phyloP scores from a whole-genome alignment of 2,113 vertebrate species.

The Chelonoidis abingdonii region DNA sequence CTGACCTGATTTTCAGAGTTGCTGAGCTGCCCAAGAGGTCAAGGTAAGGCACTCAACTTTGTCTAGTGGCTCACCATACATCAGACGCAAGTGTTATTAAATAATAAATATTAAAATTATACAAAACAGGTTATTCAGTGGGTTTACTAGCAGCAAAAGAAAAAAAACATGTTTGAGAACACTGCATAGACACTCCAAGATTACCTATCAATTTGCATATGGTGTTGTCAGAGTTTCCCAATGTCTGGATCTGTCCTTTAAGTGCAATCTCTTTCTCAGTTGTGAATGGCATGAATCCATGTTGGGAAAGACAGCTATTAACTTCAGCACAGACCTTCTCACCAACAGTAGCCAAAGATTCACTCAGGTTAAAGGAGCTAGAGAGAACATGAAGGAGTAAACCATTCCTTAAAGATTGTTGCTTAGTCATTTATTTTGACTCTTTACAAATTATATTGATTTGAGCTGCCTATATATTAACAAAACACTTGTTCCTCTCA shows the following conservation, averaged over 20 bases:
- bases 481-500: not conserved
- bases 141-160: not conserved
- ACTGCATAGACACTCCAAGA: not conserved
- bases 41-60: not conserved
- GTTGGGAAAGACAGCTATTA: conserved; percentile 83
- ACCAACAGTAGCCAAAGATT: conserved; percentile 83
- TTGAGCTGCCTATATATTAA: not conserved
- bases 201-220: conserved; percentile 91
- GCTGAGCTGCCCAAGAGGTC: not conserved
- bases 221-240: conserved; percentile 82
- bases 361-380: conserved; percentile 86
- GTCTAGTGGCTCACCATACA: not conserved
- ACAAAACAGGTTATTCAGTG: not conserved
- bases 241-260: conserved; percentile 90
- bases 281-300: conserved; percentile 84
- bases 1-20: not conserved
- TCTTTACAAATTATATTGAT: not conserved
- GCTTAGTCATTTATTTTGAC: not conserved
- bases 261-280: conserved; percentile 79
- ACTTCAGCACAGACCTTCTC: conserved; percentile 93
- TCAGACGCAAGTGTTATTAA: not conserved
- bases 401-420: not conserved
- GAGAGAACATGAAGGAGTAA: not conserved
- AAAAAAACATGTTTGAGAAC: rapidly evolving
- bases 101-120: not conserved